Evolutionary conservation across 2,797 vertebrate genomes (phyloP), one percentile per base, ranked within the genome.

Genomic region (Coccyzus lansbergi): DNA sequence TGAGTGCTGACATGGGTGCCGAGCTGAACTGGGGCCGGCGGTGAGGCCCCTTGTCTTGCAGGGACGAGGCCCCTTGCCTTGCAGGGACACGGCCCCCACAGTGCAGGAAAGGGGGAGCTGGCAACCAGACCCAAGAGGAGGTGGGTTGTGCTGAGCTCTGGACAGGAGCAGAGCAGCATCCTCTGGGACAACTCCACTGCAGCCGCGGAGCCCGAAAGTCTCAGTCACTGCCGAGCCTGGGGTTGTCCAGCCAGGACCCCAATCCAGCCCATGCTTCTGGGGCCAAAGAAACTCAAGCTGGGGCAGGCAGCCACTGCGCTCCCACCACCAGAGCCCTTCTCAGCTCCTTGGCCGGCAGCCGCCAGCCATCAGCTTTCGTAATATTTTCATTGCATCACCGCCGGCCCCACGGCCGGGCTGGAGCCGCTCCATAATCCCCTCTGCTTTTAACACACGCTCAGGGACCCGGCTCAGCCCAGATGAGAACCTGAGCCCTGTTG

Each of bases 341-440:
- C 6, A 0, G 89, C 82, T 63, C 48, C 79, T 36, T 68, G 89
- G 87, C 94, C 3, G 26, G 82, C 76, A 44, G 68, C 93, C 92
- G 31, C 67, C 94, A 78, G 65, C 25, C 0, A 1, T 63, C 52
- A 58, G 74, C 91, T 96, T 96, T 92, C 29, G 70, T 88, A 94
- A 95, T 62, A 62, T 75, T 95, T 88, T 83, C 33, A 33, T 92
- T 94, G 96, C 96, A 94, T 90, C 95, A 90, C 60, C 55, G 63
- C 72, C 15, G 70, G 90, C 90, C 93, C 90, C 80, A 40, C 12
- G 48, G 86, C 82, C 22, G 4, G 74, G 74, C 88, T 77, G 85
- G 88, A 84, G 90, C 86, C 5, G 31, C 67, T 94, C 69, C 85
- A 78, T 65, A 87, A 95, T 94, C 93, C 95, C 84, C 94, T 86